A percentile compares a stretch with the other conserved stretches of the same genome.
These are phyloP conservation scores for Agrochola macilenta DNA, from an alignment of 2,888 invertebrate genomes.

Conservation along the genomic window DNA sequence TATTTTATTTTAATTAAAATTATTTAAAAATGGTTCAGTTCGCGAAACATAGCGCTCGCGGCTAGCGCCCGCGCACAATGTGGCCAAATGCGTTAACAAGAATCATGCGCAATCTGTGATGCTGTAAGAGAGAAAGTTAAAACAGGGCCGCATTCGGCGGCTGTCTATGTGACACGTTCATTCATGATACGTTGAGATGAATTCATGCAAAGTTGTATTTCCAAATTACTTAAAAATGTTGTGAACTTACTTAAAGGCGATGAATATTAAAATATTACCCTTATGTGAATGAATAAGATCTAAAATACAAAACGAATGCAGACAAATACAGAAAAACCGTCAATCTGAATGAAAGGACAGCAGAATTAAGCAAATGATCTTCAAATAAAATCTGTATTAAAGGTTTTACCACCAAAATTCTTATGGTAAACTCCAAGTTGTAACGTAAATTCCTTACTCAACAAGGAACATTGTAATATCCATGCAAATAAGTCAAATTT, in stretches of 20 bases:
- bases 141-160: constrained; percentile 75
- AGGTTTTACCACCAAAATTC: constrained; percentile 14
- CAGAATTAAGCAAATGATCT: constrained; percentile 4
- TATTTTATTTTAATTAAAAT: constrained; percentile 15
- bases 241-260: not conserved
- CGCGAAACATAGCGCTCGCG: constrained; percentile 71
- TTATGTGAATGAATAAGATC: not conserved
- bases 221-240: not conserved
- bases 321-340: not conserved
- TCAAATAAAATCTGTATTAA: constrained; percentile 1
- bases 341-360: not conserved
- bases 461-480: constrained; percentile 51
- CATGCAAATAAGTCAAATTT: constrained; percentile 59
- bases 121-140: constrained; percentile 89
- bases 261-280: not conserved
- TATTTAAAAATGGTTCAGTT: constrained; percentile 61
- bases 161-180: constrained; percentile 58
- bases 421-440: constrained; percentile 18
- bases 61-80: constrained; percentile 75
- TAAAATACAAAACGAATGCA: not conserved
- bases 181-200: constrained; percentile 47
- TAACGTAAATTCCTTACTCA: constrained; percentile 38
- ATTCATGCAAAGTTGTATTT: not conserved
- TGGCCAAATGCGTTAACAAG: constrained; percentile 79
- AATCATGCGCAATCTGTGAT: constrained; percentile 80